A percentile compares a stretch with the other conserved stretches of the same genome.
phyloP scores from a whole-genome alignment of 2,113 vertebrate species.

The Sialia sialis region DNA sequence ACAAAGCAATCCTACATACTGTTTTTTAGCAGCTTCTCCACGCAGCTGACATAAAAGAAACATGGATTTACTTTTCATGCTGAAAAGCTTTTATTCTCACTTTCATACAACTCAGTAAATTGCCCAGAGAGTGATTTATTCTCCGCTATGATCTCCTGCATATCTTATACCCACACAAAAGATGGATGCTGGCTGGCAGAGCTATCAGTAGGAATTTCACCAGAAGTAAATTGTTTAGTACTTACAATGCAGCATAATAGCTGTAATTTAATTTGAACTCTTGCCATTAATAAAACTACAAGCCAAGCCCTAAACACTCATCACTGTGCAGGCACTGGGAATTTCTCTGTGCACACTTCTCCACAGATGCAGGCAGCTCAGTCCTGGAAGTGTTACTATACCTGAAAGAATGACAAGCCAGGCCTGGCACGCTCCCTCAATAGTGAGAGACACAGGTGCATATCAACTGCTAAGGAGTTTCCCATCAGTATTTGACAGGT shows the following conservation, averaged over 20 bases:
- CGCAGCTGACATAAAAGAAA: background rate
- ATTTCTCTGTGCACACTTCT: conserved; percentile 1
- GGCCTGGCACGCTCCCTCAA: background rate
- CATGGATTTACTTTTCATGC: conserved; percentile 8
- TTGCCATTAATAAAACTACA: conserved; percentile 68
- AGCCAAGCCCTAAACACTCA: conserved; percentile 38
- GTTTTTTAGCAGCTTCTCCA: conserved; percentile 4
- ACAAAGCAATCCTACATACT: background rate
- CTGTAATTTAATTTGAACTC: conserved; percentile 72
- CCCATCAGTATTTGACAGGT: conserved; percentile 36
- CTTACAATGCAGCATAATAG: conserved; percentile 71
- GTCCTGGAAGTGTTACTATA: background rate
- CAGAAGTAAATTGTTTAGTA: conserved; percentile 71
- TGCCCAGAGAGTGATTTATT: conserved; percentile 50
- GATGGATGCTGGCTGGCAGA: conserved; percentile 54
- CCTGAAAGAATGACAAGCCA: conserved; percentile 4
- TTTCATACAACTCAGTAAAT: conserved; percentile 60
- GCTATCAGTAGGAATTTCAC: conserved; percentile 56
- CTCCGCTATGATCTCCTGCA: conserved; percentile 58
- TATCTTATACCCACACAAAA: conserved; percentile 41
- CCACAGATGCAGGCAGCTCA: conserved; percentile 31
- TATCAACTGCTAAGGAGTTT: background rate
- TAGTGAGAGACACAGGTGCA: background rate
- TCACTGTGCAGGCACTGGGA: background rate
- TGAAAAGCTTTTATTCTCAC: conserved; percentile 68